Evolutionary conservation across 2,888 invertebrate species (phyloP).

Genomic region (Hypselothyrea guttata): DNA sequence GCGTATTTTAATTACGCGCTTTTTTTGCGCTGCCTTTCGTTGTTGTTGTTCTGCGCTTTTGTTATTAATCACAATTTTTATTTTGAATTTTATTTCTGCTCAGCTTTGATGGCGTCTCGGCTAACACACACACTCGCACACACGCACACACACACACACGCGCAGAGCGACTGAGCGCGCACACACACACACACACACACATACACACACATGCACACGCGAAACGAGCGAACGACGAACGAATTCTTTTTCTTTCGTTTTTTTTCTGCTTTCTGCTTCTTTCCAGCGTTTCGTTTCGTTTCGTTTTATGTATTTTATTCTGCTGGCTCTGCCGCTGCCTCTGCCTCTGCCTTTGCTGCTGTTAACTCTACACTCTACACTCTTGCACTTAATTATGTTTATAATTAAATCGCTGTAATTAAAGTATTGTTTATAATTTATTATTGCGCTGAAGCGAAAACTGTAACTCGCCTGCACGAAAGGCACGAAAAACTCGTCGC

Average conservation of each 20-base stretch:
- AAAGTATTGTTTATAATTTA: slow-evolving; percentile 20
- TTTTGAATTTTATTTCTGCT: slow-evolving; percentile 68
- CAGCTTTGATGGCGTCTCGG: slow-evolving; percentile 70
- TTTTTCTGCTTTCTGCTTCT: slow-evolving; percentile 37
- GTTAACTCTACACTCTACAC: too few relatives aligned
- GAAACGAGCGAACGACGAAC: slow-evolving; percentile 56
- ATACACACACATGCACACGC: slow-evolving; percentile 25
- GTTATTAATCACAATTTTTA: slow-evolving; percentile 76
- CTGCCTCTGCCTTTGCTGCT: too few relatives aligned
- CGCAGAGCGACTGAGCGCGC: slow-evolving; percentile 10
- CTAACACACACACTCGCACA: slow-evolving; percentile 43
- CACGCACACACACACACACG: slow-evolving; percentile 22
- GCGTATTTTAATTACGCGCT: slow-evolving; percentile 39
- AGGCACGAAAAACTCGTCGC: slow-evolving; percentile 81
- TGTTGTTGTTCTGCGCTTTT: slow-evolving; percentile 43
- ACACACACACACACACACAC: slow-evolving; percentile 14
- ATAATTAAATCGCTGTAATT: neutral
- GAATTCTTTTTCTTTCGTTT: slow-evolving; percentile 59
- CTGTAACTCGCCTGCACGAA: slow-evolving; percentile 66
- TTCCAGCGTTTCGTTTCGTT: slow-evolving; percentile 30
- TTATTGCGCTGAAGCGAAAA: slow-evolving; percentile 28
- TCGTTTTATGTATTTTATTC: slow-evolving; percentile 17
- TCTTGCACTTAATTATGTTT: neutral
- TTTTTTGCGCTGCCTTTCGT: slow-evolving; percentile 37
- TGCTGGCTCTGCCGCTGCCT: slow-evolving; percentile 11